phyloP scores from a whole-genome alignment of 2,113 vertebrate genomes.

The Pao palembangensis region DNA sequence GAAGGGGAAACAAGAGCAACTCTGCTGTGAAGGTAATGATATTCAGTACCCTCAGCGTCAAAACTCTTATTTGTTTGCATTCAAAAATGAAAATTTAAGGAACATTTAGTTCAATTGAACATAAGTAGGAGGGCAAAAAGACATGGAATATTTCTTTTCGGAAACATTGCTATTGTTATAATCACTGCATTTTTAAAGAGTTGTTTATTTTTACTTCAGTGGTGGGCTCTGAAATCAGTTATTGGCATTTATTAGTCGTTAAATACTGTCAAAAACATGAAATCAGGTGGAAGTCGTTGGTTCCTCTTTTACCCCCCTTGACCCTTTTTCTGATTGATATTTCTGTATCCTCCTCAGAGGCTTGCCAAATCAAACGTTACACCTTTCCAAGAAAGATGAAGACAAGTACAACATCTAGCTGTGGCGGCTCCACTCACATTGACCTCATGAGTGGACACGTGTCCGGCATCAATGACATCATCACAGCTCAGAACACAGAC shows the following conservation, averaged over 20 bases:
- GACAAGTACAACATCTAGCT: neutral
- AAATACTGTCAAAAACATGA: neutral
- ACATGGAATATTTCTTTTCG: no score
- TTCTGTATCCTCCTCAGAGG: neutral
- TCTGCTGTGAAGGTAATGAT: slow-evolving; percentile 34
- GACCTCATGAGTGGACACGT: neutral
- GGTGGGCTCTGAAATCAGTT: no score
- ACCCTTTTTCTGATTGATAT: neutral
- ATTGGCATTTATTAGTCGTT: no score
- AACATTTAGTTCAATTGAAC: no score
- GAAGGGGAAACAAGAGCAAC: neutral
- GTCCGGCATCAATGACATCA: neutral
- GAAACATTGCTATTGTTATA: no score
- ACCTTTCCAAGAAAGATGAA: slow-evolving; percentile 11
- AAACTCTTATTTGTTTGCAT: no score
- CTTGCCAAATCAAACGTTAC: neutral
- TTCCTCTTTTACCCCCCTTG: slow-evolving; percentile 38
- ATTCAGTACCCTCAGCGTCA: neutral
- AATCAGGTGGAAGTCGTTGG: neutral
- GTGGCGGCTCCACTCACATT: neutral
- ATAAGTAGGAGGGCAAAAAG: no score
- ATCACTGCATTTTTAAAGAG: no score
- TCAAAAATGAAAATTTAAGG: no score
- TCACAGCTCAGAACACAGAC: neutral
- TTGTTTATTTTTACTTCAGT: no score